Evolutionary conservation across 2,888 invertebrate genomes (phyloP), one percentile per base, ranked within the genome.

Genomic region (Diplazon laetatorius): DNA sequence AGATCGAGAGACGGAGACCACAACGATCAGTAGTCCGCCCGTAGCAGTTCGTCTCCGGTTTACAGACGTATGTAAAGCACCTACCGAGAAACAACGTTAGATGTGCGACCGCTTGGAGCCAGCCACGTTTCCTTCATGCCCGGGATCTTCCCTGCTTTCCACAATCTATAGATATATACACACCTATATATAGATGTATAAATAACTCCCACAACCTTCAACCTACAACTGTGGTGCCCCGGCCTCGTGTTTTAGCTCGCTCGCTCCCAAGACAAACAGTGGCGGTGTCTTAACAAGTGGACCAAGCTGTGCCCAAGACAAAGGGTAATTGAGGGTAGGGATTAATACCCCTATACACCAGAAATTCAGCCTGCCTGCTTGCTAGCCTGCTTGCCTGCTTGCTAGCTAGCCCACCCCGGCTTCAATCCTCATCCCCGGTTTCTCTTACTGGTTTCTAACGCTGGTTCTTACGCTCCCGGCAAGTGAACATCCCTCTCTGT

Each of bases 281-380:
- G 88, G 90, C 89, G 90, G 90, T 90, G 91, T 91, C 91, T 91
- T 91, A 91, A 91, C 90, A 90, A 91, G 91, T 91, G 91, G 91
- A 91, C 91, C 90, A 90, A 91, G 90, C 90, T 89, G 89, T 85
- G 89, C 90, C 90, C 91, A 91, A 91, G 91, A 91, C 91, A 91
- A 91, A 91, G 90, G 91, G 91, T 90, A 91, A 91, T 91, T 91
- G 91, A 91, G 91, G 90, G 88, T 89, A 89, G 89, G 91, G 90
- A 91, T 91, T 91, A 91, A 91, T 91, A 90, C 91, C 90, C 91
- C 89, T 90, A 91, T 90, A 90, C 89, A 89, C 85, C 83, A 86
- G 90, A 89, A 80, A 81, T 84, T 81, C 80, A 75, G 75, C 68
- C 75, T 73, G 46, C 75, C 52, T 39, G 30, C 63, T 35, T 46